A percentile compares a stretch with the other conserved stretches of the same genome.
Conservation (phyloP, 2,888 invertebrate genomes). For the Eledona agricola region DNA sequence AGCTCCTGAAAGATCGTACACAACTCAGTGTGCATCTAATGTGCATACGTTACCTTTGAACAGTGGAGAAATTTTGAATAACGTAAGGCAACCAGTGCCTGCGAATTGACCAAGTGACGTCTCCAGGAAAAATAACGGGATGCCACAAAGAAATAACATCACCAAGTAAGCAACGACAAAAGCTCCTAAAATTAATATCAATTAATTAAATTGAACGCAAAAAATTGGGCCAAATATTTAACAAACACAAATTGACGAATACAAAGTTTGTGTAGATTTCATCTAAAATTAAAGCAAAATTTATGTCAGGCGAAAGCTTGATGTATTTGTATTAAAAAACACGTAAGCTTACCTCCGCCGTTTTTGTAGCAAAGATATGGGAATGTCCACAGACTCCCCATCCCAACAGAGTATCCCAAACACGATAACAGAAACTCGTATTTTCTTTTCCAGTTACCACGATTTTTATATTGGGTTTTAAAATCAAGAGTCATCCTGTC, state of each 20-base stretch:
- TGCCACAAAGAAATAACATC: conserved; percentile 82
- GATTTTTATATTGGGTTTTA: conserved; percentile 49
- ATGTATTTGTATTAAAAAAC: conserved; percentile 5
- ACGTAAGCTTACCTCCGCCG: conserved; percentile 75
- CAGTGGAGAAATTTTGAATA: conserved; percentile 82
- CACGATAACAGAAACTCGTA: conserved; percentile 82
- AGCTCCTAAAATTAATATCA: conserved; percentile 69
- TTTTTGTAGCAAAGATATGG: conserved; percentile 87
- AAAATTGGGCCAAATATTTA: no score
- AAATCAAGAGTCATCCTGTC: conserved; percentile 8
- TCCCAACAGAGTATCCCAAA: conserved; percentile 85
- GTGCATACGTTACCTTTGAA: conserved; percentile 77
- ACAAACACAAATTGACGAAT: no score
- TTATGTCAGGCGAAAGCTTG: no score
- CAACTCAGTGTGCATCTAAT: conserved; percentile 12
- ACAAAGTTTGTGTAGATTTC: no score
- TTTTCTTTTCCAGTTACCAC: conserved; percentile 79
- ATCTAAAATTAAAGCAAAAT: conserved; percentile 40
- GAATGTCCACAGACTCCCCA: conserved; percentile 88
- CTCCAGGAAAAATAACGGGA: conserved; percentile 89
- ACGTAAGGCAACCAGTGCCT: conserved; percentile 81
- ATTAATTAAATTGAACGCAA: conserved; percentile 2
- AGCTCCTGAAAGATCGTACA: conserved; percentile 81
- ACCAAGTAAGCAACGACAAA: conserved; percentile 87
- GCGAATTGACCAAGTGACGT: conserved; percentile 86